Evolutionary conservation across 2,888 invertebrate genomes (phyloP).

Genomic region (Lathronympha strigana): DNA sequence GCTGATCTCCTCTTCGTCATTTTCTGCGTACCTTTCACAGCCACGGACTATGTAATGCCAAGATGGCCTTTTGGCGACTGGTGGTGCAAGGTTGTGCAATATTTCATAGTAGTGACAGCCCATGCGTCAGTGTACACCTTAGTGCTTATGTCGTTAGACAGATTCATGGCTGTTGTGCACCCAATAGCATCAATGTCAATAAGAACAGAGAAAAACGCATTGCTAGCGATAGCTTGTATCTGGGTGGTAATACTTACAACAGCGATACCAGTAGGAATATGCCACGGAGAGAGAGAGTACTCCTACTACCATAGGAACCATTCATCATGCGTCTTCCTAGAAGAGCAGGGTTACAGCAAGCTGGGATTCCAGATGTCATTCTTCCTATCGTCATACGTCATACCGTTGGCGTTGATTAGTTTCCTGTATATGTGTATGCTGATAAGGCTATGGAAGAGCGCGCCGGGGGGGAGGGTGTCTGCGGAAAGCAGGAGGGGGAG

Average conservation of each 20-base stretch:
- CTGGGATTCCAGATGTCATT: slow-evolving; percentile 90
- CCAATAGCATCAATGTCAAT: slow-evolving; percentile 95
- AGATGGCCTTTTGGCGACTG: slow-evolving; percentile 96
- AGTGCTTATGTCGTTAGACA: slow-evolving; percentile 96
- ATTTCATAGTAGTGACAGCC: slow-evolving; percentile 95
- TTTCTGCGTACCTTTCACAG: slow-evolving; percentile 97
- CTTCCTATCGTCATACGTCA: slow-evolving; percentile 94
- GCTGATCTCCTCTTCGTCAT: slow-evolving; percentile 96
- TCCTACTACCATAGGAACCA: slow-evolving; percentile 86
- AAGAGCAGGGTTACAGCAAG: slow-evolving; percentile 85
- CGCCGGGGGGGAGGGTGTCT: slow-evolving; percentile 91
- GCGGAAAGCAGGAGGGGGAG: slow-evolving; percentile 93
- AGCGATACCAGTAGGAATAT: slow-evolving; percentile 90
- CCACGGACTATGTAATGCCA: slow-evolving; percentile 93
- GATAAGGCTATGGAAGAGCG: slow-evolving; percentile 92
- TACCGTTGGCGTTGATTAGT: slow-evolving; percentile 94
- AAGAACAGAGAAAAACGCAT: slow-evolving; percentile 92
- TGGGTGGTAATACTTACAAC: slow-evolving; percentile 92
- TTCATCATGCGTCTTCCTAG: slow-evolving; percentile 88
- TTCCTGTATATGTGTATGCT: slow-evolving; percentile 96
- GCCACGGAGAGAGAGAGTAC: slow-evolving; percentile 90
- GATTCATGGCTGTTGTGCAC: slow-evolving; percentile 96
- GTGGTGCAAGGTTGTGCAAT: slow-evolving; percentile 96
- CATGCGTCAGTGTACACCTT: slow-evolving; percentile 97
- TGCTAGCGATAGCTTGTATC: slow-evolving; percentile 89